Evolutionary conservation across 2,797 vertebrate species (phyloP).

Genomic region (Parauchenoglanis punctatus): DNA sequence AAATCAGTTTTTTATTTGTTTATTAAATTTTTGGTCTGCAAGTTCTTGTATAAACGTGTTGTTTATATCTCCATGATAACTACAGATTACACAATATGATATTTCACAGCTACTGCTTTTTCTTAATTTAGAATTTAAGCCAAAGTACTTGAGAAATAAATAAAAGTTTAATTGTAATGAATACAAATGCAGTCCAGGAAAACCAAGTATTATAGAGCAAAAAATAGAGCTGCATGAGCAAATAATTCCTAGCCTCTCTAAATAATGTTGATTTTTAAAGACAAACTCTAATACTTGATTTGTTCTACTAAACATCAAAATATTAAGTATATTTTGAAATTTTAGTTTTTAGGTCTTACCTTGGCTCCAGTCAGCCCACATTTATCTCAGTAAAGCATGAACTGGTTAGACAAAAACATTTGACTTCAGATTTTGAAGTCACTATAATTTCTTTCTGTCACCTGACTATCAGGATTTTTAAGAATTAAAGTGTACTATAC

Average conservation of each 20-base stretch:
- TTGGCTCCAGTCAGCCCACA: not conserved
- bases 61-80: not conserved
- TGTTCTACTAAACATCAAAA: not conserved
- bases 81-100: not conserved
- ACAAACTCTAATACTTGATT: not conserved
- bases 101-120: not conserved
- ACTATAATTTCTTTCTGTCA: not conserved
- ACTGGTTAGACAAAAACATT: not conserved
- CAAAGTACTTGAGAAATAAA: not conserved
- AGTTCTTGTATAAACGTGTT: not conserved
- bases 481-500: not conserved
- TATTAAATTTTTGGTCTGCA: not conserved
- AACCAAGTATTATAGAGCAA: not conserved
- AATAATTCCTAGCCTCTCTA: not conserved
- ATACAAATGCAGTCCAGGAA: not conserved
- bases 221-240: not conserved
- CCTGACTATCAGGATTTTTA: not conserved
- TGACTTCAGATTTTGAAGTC: not conserved
- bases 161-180: not conserved
- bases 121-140: not conserved
- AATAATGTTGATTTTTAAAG: not conserved
- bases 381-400: not conserved
- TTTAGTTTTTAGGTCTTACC: not conserved
- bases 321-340: not conserved
- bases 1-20: not conserved